Percentiles rank a stretch among this genome's conserved stretches.
These are phyloP conservation scores for Callaeas wilsoni DNA, from an alignment of 2,113 vertebrate species.

Conservation along the genomic window DNA sequence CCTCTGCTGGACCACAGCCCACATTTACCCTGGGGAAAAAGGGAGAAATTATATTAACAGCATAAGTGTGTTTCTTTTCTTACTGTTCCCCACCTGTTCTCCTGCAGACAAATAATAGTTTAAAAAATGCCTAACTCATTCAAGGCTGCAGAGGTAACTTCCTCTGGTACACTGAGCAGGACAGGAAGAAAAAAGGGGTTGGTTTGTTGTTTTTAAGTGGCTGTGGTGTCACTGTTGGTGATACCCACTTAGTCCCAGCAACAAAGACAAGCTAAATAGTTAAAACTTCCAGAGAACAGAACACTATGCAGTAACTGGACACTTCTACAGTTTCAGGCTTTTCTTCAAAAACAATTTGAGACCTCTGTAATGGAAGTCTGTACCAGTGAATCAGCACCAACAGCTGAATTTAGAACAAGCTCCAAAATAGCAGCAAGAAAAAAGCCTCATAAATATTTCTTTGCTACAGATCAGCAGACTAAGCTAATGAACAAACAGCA, in stretches of 20 bases:
- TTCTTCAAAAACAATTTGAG: not conserved
- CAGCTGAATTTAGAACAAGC: not conserved
- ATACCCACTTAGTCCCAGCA: not conserved
- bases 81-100: not conserved
- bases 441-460: slow-evolving; percentile 16
- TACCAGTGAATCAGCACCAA: not conserved
- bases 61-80: not conserved
- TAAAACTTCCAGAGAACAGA: not conserved
- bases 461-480: not conserved
- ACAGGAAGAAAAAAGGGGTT: not conserved
- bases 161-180: not conserved
- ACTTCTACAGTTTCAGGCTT: not conserved
- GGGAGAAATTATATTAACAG: not conserved
- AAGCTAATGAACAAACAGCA: not conserved
- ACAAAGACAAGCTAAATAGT: not conserved
- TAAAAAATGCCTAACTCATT: not conserved
- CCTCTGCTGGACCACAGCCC: slow-evolving; percentile 96
- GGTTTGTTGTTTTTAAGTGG: not conserved
- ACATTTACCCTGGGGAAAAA: slow-evolving; percentile 87
- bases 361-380: not conserved
- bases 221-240: not conserved
- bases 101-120: not conserved
- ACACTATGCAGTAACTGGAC: not conserved
- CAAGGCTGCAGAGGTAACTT: not conserved
- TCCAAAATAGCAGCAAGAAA: slow-evolving; percentile 12